A percentile compares a stretch with the other conserved stretches of the same genome.
Evolutionary conservation across 2,888 invertebrate genomes (phyloP).

Genomic region (Epiperipatus broadwayi): DNA sequence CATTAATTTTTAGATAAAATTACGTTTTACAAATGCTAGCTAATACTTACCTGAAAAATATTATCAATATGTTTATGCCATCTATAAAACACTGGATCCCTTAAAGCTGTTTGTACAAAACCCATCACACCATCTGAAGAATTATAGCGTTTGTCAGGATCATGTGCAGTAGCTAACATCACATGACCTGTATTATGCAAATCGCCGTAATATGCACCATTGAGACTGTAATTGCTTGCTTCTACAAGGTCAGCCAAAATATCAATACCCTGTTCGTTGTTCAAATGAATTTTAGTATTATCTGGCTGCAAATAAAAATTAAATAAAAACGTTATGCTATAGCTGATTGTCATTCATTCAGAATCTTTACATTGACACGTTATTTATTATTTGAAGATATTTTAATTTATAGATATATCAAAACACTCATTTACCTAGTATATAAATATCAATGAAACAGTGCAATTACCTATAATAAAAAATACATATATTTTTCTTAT

Average conservation of each 20-base stretch:
- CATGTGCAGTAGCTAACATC: conserved; percentile 52
- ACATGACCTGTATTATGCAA: conserved; percentile 65
- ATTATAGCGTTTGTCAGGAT: conserved; percentile 66
- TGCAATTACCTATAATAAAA: too few relatives aligned
- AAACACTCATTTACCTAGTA: too few relatives aligned
- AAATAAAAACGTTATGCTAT: neutral
- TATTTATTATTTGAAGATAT: too few relatives aligned
- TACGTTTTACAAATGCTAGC: too few relatives aligned
- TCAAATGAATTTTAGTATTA: conserved; percentile 38
- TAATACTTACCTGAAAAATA: conserved; percentile 51
- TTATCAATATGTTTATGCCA: conserved; percentile 63
- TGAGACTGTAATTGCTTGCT: conserved; percentile 26
- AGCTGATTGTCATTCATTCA: too few relatives aligned
- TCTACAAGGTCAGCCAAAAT: conserved; percentile 59
- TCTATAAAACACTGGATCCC: conserved; percentile 66
- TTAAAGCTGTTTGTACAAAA: conserved; percentile 62
- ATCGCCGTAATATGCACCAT: conserved; percentile 37
- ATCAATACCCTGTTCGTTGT: conserved; percentile 52
- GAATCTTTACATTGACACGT: too few relatives aligned
- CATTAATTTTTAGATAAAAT: too few relatives aligned
- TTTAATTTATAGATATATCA: too few relatives aligned
- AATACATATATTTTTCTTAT: too few relatives aligned
- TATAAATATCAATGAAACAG: too few relatives aligned
- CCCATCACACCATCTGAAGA: conserved; percentile 67
- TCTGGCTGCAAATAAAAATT: conserved; percentile 13